Percentiles rank a stretch among this genome's conserved stretches.
Evolutionary conservation across 1,140 invertebrate genomes (phyloP).

Genomic region (Cepaea nemoralis): DNA sequence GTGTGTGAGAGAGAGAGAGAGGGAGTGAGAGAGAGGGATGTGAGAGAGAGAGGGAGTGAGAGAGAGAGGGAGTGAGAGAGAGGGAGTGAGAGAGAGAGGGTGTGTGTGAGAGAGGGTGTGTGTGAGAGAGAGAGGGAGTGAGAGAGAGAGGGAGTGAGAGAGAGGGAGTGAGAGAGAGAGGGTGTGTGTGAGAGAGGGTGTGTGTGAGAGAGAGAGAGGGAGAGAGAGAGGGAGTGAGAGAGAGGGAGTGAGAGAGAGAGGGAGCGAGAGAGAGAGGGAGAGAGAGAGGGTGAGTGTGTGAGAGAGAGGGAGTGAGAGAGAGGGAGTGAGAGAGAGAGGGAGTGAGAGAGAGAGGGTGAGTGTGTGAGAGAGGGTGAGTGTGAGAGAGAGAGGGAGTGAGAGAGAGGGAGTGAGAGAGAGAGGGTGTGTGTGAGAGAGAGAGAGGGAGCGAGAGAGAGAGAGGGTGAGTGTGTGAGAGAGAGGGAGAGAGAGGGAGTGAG

Average conservation of each 20-base stretch:
- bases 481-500: background rate
- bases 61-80: background rate
- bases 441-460: background rate
- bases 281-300: background rate
- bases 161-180: background rate
- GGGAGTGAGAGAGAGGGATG: background rate
- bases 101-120: background rate
- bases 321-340: background rate
- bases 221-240: slow-evolving; percentile 15
- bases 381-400: background rate
- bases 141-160: slow-evolving; percentile 5
- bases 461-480: background rate
- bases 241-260: background rate
- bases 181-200: background rate
- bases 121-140: slow-evolving; percentile 1
- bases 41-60: background rate
- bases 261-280: background rate
- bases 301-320: background rate
- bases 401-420: slow-evolving; percentile 8
- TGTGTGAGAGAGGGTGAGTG: too few relatives aligned
- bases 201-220: background rate
- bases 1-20: background rate
- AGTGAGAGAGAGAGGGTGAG: too few relatives aligned
- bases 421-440: background rate
- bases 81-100: background rate